Percentiles rank a stretch among this genome's conserved stretches.
phyloP scores from a whole-genome alignment of 1,140 invertebrate genomes.

The Formica exsecta region DNA sequence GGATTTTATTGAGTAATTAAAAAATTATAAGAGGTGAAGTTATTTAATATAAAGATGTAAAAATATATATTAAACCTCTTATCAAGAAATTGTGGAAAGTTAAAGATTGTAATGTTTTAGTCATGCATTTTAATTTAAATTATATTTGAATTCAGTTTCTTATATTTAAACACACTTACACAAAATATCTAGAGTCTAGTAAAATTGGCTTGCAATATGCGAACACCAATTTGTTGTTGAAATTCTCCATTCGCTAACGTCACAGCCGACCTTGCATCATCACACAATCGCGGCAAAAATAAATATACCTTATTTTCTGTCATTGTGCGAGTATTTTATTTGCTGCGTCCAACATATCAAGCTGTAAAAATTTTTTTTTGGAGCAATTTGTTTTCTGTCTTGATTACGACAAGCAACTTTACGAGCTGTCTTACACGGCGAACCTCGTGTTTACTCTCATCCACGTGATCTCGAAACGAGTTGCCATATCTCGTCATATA shows the following conservation, averaged over 20 bases:
- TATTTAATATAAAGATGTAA: not conserved
- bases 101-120: not conserved
- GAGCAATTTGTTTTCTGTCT: slow-evolving; percentile 1
- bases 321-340: too few relatives aligned
- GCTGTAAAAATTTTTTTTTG: not conserved
- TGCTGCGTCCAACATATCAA: not conserved
- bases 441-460: slow-evolving; percentile 21
- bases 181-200: not conserved
- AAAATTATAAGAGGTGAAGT: not conserved
- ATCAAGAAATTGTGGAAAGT: not conserved
- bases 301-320: not conserved
- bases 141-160: not conserved
- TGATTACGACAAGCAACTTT: not conserved
- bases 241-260: not conserved
- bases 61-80: too few relatives aligned
- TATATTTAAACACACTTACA: not conserved
- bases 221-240: slow-evolving; percentile 5
- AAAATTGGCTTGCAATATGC: not conserved
- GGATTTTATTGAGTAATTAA: not conserved
- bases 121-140: not conserved
- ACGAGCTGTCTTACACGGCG: not conserved
- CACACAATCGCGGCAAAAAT: not conserved
- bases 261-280: not conserved
- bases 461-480: slow-evolving; percentile 16
- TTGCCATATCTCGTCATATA: slow-evolving; percentile 51